Evolutionary conservation across 2,113 vertebrate species (phyloP).

Genomic region (Pachycephala philippinensis): DNA sequence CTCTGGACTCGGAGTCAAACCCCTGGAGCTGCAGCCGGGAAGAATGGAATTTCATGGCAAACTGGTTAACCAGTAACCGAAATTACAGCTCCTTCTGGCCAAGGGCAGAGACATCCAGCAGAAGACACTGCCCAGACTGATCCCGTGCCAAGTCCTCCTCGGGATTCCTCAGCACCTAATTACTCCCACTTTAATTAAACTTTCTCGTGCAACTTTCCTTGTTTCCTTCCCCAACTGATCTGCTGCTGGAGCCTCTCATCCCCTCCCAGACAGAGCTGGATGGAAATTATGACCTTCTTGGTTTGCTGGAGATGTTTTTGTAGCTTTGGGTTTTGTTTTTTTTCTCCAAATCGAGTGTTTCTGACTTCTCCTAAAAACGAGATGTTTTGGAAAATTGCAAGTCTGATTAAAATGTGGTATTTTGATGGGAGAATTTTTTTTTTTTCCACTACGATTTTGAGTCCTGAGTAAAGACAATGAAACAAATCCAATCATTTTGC

Average conservation of each 20-base stretch:
- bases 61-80: constrained; percentile 55
- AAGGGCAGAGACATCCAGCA: constrained; percentile 38
- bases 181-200: constrained; percentile 49
- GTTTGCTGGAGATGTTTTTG: background rate
- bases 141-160: background rate
- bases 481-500: background rate
- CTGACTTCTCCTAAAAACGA: background rate
- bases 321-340: background rate
- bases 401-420: background rate
- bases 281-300: constrained; percentile 26
- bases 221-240: constrained; percentile 23
- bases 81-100: constrained; percentile 35
- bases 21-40: background rate
- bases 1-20: background rate
- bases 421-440: background rate
- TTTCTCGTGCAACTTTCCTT: constrained; percentile 17
- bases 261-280: background rate
- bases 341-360: background rate
- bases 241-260: constrained; percentile 29
- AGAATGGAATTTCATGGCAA: background rate
- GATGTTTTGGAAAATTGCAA: background rate
- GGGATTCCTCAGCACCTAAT: constrained; percentile 49
- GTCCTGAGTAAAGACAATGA: background rate
- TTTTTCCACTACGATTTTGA: background rate
- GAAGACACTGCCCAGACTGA: constrained; percentile 33